Evolutionary conservation across 2,888 invertebrate species (phyloP).

Genomic region (Gisinianus flammeolus): DNA sequence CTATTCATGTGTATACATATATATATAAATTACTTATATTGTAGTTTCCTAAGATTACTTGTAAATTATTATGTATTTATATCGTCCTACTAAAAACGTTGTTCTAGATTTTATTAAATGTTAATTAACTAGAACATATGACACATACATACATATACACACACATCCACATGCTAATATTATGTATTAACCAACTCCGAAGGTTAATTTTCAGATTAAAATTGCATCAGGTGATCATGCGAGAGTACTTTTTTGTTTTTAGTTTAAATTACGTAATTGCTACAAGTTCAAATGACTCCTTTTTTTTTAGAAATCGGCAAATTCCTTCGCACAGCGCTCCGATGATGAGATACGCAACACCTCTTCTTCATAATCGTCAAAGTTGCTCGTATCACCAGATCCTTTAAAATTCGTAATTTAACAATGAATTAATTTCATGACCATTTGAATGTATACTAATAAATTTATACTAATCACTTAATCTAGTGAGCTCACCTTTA

Average conservation of each 20-base stretch:
- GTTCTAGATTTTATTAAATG: not conserved
- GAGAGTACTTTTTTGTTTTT: conserved; percentile 28
- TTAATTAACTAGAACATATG: not conserved
- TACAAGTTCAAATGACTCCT: conserved; percentile 21
- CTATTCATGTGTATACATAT: no score
- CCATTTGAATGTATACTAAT: no score
- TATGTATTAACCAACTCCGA: conserved; percentile 32
- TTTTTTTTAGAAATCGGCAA: conserved; percentile 82
- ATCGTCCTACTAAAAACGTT: not conserved
- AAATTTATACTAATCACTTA: no score
- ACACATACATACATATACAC: not conserved
- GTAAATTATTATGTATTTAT: not conserved
- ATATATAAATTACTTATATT: no score
- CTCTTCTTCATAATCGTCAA: conserved; percentile 99
- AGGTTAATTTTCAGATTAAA: conserved; percentile 32
- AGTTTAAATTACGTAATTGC: conserved; percentile 31
- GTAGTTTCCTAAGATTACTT: not conserved
- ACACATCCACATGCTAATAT: not conserved
- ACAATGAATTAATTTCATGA: no score
- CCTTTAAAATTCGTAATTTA: conserved; percentile 66
- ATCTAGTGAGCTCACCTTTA: conserved; percentile 65
- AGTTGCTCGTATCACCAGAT: conserved; percentile 99
- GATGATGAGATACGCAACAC: conserved; percentile 97
- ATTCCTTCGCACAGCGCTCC: conserved; percentile 99
- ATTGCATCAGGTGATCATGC: conserved; percentile 34